A percentile compares a stretch with the other conserved stretches of the same genome.
Evolutionary conservation across 2,888 invertebrate genomes (phyloP).

Genomic region (Ptychoptera contaminata): DNA sequence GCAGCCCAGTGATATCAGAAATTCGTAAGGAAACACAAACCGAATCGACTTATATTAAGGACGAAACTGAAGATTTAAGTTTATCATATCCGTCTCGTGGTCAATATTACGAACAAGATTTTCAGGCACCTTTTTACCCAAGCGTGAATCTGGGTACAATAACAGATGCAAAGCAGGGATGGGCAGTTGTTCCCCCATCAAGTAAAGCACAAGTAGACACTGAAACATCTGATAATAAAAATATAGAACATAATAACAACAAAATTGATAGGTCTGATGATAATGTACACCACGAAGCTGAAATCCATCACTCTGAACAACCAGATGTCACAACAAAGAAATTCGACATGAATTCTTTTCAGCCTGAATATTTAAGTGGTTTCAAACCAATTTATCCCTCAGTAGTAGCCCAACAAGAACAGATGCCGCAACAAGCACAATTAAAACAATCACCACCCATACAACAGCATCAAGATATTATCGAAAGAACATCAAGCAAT

Average conservation of each 20-base stretch:
- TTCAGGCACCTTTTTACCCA: conserved; percentile 53
- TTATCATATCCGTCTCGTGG: conserved; percentile 17
- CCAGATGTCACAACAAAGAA: conserved; percentile 29
- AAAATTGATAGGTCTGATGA: conserved; percentile 28
- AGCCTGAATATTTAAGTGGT: conserved; percentile 50
- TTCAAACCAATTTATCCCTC: conserved; percentile 50
- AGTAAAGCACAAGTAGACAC: conserved; percentile 9
- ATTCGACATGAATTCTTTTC: conserved; percentile 49
- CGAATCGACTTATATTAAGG: conserved; percentile 19
- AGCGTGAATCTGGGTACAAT: conserved; percentile 41
- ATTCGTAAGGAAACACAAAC: conserved; percentile 28
- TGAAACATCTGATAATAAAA: neutral
- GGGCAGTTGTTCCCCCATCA: conserved; percentile 38
- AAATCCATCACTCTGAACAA: neutral
- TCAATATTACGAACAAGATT: conserved; percentile 33
- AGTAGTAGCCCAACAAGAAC: no score
- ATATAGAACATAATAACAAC: conserved; percentile 21
- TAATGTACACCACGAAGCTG: conserved; percentile 13
- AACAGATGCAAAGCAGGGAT: conserved; percentile 34
- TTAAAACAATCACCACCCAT: no score
- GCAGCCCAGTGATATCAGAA: conserved; percentile 33
- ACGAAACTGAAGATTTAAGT: conserved; percentile 19
- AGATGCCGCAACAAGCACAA: no score
- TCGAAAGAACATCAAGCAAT: no score
- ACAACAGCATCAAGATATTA: no score